Evolutionary conservation across 2,113 vertebrate genomes (phyloP), one percentile per base, ranked within the genome.

Genomic region (Oostethus manadensis): DNA sequence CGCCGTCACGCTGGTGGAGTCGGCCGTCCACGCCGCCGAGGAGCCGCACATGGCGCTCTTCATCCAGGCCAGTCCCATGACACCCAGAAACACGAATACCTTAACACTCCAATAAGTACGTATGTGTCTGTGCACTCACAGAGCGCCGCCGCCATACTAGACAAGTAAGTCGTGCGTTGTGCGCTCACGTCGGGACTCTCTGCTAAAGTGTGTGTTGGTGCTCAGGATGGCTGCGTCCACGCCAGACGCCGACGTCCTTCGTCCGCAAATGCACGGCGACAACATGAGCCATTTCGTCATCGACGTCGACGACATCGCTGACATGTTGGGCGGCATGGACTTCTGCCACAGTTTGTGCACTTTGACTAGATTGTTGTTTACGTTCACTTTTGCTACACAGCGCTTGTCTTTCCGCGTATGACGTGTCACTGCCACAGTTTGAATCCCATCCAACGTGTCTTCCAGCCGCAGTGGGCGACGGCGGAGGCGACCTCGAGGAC

Each of bases 31-130:
- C 70, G 89, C 89, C 58, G 92, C 93, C 91, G 93, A 93, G 54
- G 92, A 95, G 82, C 90, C 91, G 0, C 92, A 93, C 79, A 92
- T 93, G 93, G 86, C 93, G 0, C 11, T 89, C 21, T 97, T 95
- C 54, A 86, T 98, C 56, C 93, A 96, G 93, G 94, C 94, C 33
- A 54, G 43, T 54, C 51, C 38, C 51, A 29, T 53, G 38, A 40
- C 38, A 40, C 38, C 38, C 38, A 42, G 10, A 42, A 42, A 14
- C 11, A 42, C 6, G 16, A 35, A 38, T 16, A 35, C 17, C 10
- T 11, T 53, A 33, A 38, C 9, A 55, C 29, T 8, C 11, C n/a
- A 14, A 11, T 20, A 1, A 20, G n/a, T n/a, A n/a, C 5, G 20
- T 22, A 22, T 6, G 21, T 42, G 15, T 50, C 56, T 56, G 51